These are phyloP conservation scores for Calycopis cecrops DNA, from an alignment of 1,140 invertebrate genomes.

Conservation along the genomic window DNA sequence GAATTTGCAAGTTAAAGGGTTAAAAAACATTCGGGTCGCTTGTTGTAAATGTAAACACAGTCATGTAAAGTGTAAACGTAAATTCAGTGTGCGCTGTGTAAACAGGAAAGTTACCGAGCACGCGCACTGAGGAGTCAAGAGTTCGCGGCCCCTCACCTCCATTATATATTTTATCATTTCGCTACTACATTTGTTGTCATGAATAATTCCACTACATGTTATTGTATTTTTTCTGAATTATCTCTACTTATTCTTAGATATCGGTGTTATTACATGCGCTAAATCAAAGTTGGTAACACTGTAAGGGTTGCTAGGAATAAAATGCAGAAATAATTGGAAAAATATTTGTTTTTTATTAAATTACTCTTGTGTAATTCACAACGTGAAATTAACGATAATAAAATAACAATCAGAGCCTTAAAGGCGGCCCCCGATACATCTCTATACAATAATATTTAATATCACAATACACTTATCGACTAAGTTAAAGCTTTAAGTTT, in stretches of 20 bases:
- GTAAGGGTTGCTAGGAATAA: slow-evolving; percentile 34
- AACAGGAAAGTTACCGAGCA: slow-evolving; percentile 64
- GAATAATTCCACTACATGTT: slow-evolving; percentile 12
- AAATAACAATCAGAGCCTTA: slow-evolving; percentile 69
- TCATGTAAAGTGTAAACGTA: background rate
- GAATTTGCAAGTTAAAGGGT: too few species aligned
- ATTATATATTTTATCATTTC: slow-evolving; percentile 46
- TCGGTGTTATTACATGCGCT: slow-evolving; percentile 1
- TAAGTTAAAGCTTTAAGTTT: slow-evolving; percentile 72
- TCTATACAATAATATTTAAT: slow-evolving; percentile 71
- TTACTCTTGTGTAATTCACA: slow-evolving; percentile 61
- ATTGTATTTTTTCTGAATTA: slow-evolving; percentile 24
- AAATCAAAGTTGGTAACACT: slow-evolving; percentile 6
- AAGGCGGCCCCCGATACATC: slow-evolving; percentile 62
- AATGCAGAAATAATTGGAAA: slow-evolving; percentile 58
- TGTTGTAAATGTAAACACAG: slow-evolving; percentile 1
- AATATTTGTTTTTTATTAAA: slow-evolving; percentile 62
- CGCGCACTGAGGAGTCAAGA: slow-evolving; percentile 42
- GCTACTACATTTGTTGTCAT: slow-evolving; percentile 34
- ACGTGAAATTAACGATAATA: slow-evolving; percentile 70
- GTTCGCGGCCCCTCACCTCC: slow-evolving; percentile 52
- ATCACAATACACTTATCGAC: slow-evolving; percentile 69
- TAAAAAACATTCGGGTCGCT: background rate
- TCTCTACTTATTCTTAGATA: slow-evolving; percentile 12
- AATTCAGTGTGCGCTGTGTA: slow-evolving; percentile 27